Conservation (phyloP, 2,797 vertebrate genomes). For the Alcedo quadribrachys region DNA sequence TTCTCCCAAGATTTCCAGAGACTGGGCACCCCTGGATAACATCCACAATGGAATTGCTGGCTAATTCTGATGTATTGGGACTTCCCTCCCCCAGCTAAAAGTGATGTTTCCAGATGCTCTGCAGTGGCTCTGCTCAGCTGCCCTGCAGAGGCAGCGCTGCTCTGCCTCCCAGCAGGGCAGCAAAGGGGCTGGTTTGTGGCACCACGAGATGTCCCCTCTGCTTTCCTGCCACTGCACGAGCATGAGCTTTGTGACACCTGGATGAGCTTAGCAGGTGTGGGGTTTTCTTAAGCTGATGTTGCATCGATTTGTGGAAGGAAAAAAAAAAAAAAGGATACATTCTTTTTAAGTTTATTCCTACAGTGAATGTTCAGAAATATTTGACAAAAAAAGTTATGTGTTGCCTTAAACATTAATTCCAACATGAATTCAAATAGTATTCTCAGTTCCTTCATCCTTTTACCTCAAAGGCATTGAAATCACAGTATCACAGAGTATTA, state of each 20-base stretch:
- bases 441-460: background rate
- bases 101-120: background rate
- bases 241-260: background rate
- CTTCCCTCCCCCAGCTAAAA: background rate
- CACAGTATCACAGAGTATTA: too few species aligned
- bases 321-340: background rate
- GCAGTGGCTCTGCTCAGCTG: background rate
- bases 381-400: background rate
- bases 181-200: background rate
- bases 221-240: background rate
- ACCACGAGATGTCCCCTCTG: background rate
- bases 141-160: rapidly evolving
- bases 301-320: background rate
- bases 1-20: background rate
- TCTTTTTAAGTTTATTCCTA: background rate
- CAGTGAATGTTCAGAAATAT: background rate
- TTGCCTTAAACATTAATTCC: background rate
- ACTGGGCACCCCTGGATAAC: background rate
- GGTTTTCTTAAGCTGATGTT: background rate
- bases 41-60: background rate
- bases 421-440: background rate
- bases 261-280: background rate
- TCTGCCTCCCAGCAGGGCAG: background rate
- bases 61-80: background rate
- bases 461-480: background rate